Evolutionary conservation across 2,888 invertebrate genomes (phyloP).

Genomic region (Margaritifera margaritifera): DNA sequence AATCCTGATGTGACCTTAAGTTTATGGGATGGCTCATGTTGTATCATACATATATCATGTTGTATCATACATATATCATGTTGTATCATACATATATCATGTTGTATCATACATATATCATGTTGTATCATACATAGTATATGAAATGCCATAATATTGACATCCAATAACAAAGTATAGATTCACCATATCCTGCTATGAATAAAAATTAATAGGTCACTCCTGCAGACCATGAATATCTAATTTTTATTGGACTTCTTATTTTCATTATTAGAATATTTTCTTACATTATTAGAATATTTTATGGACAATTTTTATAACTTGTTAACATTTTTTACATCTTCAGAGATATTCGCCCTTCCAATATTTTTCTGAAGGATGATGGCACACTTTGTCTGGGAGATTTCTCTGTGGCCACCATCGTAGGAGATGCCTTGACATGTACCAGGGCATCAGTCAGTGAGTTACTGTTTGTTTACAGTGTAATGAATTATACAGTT

Average conservation of each 20-base stretch:
- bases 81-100: no score
- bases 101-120: no score
- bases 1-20: no score
- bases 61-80: no score
- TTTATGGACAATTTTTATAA: background rate
- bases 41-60: no score
- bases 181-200: no score
- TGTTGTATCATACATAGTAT: no score
- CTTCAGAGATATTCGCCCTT: constrained; percentile 69
- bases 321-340: background rate
- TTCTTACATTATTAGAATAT: background rate
- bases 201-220: no score
- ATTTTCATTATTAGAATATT: background rate
- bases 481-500: background rate
- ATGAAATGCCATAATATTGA: no score
- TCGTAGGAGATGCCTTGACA: constrained; percentile 68
- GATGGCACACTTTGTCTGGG: constrained; percentile 61
- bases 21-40: no score
- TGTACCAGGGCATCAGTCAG: constrained; percentile 63
- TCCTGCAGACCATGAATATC: no score
- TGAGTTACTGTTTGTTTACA: constrained; percentile 33
- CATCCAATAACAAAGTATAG: no score
- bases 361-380: constrained; percentile 65
- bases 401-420: constrained; percentile 69
- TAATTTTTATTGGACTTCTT: background rate